Evolutionary conservation across 2,113 vertebrate genomes (phyloP), one percentile per base, ranked within the genome.

Genomic region (Eurystomus gularis): DNA sequence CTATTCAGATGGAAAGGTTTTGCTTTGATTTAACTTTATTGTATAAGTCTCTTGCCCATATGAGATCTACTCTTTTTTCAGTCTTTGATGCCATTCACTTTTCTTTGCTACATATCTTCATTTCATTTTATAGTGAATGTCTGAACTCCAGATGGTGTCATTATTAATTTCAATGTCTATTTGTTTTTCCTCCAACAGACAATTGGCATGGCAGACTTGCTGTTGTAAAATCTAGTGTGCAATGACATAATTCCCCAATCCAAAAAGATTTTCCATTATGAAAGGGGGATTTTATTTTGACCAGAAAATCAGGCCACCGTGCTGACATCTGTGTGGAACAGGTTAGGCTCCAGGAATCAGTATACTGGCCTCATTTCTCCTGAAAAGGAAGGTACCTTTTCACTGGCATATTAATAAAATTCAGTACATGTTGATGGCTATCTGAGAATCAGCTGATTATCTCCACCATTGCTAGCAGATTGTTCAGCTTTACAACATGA

Each of bases 111-210:
- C n/a, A n/a, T 18, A 39, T 76, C 23, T 72, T 86, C 1, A 82
- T 82, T 93, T 92, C 35, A 51, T 82, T 84, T 84, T 60, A 42
- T 10, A 80, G 15, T 60, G 20, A 35, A 25, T 87, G 14, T 78
- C 55, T 95, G 66, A 82, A 72, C 37, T 66, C 76, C 57, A 92
- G 83, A 86, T 96, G 54, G 24, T 88, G 33, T 71, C 68, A 93
- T 92, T 88, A 86, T 88, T 76, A 77, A 93, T 92, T 91, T 86
- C 83, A 52, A 70, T 92, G 62, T 71, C 23, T 71, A 10, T 72
- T 92, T 82, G 31, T 60, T 65, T 88, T 82, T 44, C 19, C 31
- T 94, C 33, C 73, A 94, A 39, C 46, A 94, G 55, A 69, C 48
- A 29, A 49, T 52, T 94, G 51, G 21, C 69, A 76, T 83, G 11